phyloP scores from a whole-genome alignment of 2,113 vertebrate species.

The Siphamia tubifer region DNA sequence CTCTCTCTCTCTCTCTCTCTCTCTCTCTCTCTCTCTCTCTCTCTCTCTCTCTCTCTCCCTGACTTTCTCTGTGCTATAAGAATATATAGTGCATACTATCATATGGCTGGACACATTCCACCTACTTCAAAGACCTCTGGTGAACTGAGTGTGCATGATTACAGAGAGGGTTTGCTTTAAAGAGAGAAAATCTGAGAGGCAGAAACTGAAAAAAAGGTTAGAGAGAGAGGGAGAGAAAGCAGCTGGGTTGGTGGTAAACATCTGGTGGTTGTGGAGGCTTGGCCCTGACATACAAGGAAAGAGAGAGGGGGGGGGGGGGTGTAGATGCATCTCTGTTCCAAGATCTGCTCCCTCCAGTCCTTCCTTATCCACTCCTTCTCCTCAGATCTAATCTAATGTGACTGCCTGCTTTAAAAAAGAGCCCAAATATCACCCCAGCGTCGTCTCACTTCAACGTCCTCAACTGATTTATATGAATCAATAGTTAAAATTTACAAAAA shows the following conservation, averaged over 20 bases:
- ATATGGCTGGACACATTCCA: slow-evolving; percentile 57
- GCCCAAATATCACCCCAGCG: not conserved
- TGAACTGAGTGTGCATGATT: slow-evolving; percentile 62
- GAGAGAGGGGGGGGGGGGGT: too few species aligned
- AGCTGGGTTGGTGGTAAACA: slow-evolving; percentile 73
- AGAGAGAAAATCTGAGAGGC: slow-evolving; percentile 32
- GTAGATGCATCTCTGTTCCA: slow-evolving; percentile 28
- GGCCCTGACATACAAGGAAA: slow-evolving; percentile 42
- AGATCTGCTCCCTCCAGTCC: slow-evolving; percentile 40
- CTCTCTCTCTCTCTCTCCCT: too few species aligned
- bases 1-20: too few species aligned
- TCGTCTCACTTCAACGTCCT: not conserved
- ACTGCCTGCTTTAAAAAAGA: slow-evolving; percentile 10
- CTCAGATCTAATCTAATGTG: slow-evolving; percentile 25
- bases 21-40: too few species aligned
- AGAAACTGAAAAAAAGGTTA: slow-evolving; percentile 23
- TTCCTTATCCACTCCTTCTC: slow-evolving; percentile 14
- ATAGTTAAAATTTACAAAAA: not conserved
- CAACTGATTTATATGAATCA: not conserved
- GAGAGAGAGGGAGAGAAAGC: slow-evolving; percentile 47
- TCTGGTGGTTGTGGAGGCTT: slow-evolving; percentile 60
- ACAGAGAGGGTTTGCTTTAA: slow-evolving; percentile 66
- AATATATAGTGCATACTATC: slow-evolving; percentile 39
- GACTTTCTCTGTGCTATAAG: slow-evolving; percentile 34
- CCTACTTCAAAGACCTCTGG: slow-evolving; percentile 63